Evolutionary conservation across 2,113 vertebrate species (phyloP).

Genomic region (Notechis scutatus): DNA sequence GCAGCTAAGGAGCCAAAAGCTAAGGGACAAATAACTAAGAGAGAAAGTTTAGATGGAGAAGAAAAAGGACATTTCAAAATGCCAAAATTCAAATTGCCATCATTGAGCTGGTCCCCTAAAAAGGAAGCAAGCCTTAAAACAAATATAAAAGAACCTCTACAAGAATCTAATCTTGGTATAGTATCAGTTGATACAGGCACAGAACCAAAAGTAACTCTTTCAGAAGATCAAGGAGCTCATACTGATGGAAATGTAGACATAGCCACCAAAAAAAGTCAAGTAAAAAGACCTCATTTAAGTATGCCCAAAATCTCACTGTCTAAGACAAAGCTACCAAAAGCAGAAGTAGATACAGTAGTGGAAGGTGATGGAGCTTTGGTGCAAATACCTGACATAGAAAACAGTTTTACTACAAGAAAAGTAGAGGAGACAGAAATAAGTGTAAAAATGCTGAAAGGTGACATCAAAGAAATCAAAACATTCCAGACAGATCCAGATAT

Average conservation of each 20-base stretch:
- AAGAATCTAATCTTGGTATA: conserved; percentile 5
- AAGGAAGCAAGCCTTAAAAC: conserved; percentile 43
- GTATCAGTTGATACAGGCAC: neutral
- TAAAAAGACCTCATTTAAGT: conserved; percentile 44
- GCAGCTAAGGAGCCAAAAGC: fast-evolving
- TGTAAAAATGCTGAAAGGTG: conserved; percentile 43
- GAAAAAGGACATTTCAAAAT: conserved; percentile 59
- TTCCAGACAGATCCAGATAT: neutral
- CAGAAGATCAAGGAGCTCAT: neutral
- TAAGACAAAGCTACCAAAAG: conserved; percentile 44
- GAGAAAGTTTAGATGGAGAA: conserved; percentile 16
- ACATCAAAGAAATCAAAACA: neutral
- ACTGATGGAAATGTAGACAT: neutral
- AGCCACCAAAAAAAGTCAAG: conserved; percentile 17
- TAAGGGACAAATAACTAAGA: neutral
- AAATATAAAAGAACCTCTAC: neutral
- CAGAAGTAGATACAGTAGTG: neutral
- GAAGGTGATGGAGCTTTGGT: conserved; percentile 1
- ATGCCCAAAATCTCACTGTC: conserved; percentile 54
- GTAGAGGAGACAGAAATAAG: conserved; percentile 40
- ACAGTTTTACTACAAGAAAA: neutral
- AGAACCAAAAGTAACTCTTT: neutral
- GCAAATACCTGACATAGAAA: conserved; percentile 43
- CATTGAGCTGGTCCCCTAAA: conserved; percentile 61
- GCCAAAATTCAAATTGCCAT: conserved; percentile 62